These are phyloP conservation scores for Salmo trutta DNA, from an alignment of 2,797 vertebrate species.

Conservation along the genomic window DNA sequence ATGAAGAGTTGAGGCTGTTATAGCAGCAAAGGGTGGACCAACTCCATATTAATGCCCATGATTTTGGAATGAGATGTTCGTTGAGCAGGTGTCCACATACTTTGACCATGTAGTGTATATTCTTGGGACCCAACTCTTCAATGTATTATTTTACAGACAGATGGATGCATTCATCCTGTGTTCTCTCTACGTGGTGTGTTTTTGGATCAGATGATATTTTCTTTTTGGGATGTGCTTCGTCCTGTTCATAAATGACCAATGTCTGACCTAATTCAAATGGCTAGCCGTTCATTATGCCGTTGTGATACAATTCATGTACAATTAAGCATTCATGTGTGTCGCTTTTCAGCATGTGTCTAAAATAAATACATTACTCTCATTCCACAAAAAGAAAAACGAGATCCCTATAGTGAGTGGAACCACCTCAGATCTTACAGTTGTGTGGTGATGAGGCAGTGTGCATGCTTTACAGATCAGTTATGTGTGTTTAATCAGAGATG, in stretches of 20 bases:
- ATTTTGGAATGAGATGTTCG: no score
- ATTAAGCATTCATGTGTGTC: no score
- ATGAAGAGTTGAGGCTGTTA: no score
- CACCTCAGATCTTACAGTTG: not conserved
- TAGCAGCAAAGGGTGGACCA: no score
- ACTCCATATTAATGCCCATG: no score
- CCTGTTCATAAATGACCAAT: slow-evolving; percentile 10
- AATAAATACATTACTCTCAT: not conserved
- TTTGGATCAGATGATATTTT: not conserved
- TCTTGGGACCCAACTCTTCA: no score
- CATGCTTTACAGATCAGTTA: not conserved
- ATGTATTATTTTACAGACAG: not conserved
- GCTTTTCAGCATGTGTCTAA: not conserved
- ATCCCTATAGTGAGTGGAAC: not conserved
- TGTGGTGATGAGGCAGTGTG: not conserved
- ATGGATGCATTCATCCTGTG: not conserved
- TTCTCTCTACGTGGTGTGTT: not conserved
- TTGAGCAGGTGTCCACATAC: no score
- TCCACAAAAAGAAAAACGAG: not conserved
- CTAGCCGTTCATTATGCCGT: not conserved
- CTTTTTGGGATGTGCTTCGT: not conserved
- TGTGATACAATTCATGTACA: no score
- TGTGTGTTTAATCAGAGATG: not conserved
- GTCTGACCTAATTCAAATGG: slow-evolving; percentile 4
- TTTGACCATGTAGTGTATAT: no score